Evolutionary conservation across 2,797 vertebrate species (phyloP).

Genomic region (Hoplostethus atlanticus): DNA sequence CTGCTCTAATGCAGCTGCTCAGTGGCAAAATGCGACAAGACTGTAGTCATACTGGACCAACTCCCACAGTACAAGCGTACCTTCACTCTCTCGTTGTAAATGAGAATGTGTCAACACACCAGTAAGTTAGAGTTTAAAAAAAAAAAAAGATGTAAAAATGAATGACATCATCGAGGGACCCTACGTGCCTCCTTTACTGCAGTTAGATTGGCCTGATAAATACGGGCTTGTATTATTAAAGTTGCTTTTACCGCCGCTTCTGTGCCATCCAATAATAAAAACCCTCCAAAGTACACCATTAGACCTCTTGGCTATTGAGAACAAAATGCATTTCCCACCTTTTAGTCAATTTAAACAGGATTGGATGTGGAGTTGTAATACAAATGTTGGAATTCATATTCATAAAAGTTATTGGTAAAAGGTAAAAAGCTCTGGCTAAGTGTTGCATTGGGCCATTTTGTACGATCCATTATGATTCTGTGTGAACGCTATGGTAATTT

Average conservation of each 20-base stretch:
- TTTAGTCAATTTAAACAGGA: conserved; percentile 43
- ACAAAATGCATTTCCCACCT: conserved; percentile 33
- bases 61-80: neutral
- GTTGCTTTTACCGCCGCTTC: conserved; percentile 12
- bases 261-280: conserved; percentile 31
- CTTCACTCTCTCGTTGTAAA: neutral
- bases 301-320: conserved; percentile 21
- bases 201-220: conserved; percentile 38
- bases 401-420: conserved; percentile 29
- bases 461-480: conserved; percentile 37
- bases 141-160: conserved; percentile 5
- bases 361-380: conserved; percentile 9
- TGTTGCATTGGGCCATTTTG: conserved; percentile 26
- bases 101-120: neutral
- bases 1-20: neutral
- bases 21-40: neutral
- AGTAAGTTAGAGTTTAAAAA: conserved; percentile 4
- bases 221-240: conserved; percentile 26
- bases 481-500: conserved; percentile 35
- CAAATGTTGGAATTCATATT: conserved; percentile 38
- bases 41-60: neutral
- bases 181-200: conserved; percentile 5
- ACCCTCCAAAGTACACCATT: conserved; percentile 32
- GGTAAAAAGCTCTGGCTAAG: conserved; percentile 13
- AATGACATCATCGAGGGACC: conserved; percentile 18